Conservation (phyloP, 2,113 vertebrate species). For the Felis chaus region DNA sequence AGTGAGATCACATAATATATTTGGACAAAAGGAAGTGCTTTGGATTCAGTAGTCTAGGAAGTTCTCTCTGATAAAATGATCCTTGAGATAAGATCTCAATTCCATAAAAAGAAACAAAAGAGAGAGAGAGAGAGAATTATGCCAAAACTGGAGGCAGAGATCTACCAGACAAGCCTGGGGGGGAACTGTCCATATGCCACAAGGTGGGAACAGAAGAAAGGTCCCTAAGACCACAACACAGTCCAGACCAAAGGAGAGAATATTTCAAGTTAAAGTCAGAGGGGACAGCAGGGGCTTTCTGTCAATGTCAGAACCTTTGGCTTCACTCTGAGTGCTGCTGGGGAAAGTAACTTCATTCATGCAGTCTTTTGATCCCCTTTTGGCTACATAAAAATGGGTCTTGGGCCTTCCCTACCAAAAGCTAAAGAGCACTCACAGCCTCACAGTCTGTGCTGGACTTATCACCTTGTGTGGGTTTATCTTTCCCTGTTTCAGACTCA, state of each 20-base stretch:
- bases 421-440: background rate
- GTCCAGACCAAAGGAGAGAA: background rate
- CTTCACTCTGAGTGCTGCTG: background rate
- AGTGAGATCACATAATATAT: background rate
- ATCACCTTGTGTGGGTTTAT: background rate
- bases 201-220: background rate
- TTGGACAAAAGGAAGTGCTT: background rate
- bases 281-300: background rate
- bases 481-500: background rate
- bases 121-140: background rate
- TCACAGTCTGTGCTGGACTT: background rate
- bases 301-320: background rate
- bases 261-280: background rate
- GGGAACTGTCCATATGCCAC: background rate
- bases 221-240: background rate
- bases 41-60: background rate
- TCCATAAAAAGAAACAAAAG: background rate
- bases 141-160: background rate
- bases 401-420: background rate
- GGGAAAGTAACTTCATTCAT: background rate
- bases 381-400: no score
- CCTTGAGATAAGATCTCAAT: background rate
- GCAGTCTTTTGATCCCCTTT: background rate
- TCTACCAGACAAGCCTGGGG: background rate
- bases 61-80: background rate